Conservation (phyloP, 2,888 invertebrate species). For the Loripinus fragilis region DNA sequence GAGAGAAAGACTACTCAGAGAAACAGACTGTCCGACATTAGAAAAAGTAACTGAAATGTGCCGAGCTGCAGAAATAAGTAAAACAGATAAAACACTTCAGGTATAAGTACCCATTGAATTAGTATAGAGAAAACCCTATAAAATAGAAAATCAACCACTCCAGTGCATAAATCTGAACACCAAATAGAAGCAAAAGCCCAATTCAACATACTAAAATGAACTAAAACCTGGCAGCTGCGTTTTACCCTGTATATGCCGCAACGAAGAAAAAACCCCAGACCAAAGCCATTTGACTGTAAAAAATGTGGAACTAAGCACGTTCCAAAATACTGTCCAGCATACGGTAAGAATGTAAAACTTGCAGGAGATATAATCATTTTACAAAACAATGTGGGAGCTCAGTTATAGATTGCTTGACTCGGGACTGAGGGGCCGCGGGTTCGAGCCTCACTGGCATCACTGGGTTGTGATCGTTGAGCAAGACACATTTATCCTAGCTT, state of each 20-base stretch:
- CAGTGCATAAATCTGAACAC: too few species aligned
- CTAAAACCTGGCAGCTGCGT: too few species aligned
- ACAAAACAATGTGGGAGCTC: conserved; percentile 23
- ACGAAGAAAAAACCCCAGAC: too few species aligned
- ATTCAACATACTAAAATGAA: too few species aligned
- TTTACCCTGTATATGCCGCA: too few species aligned
- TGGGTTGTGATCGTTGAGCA: neutral
- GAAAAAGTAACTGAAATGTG: conserved; percentile 37
- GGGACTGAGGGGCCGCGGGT: too few species aligned
- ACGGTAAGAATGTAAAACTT: conserved; percentile 35
- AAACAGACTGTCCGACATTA: conserved; percentile 16
- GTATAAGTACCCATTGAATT: too few species aligned
- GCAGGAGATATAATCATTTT: conserved; percentile 34
- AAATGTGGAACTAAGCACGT: conserved; percentile 29
- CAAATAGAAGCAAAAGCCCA: too few species aligned
- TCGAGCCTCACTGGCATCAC: neutral
- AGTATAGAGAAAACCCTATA: too few species aligned
- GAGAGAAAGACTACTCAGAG: neutral
- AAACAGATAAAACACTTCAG: conserved; percentile 3
- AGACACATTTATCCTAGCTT: too few species aligned
- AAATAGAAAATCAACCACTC: too few species aligned
- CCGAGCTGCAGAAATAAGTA: conserved; percentile 40
- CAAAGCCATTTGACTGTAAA: conserved; percentile 12
- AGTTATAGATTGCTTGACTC: too few species aligned
- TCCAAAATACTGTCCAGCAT: conserved; percentile 40